Evolutionary conservation across 1,140 invertebrate genomes (phyloP).

Genomic region (Temnothorax nylanderi): DNA sequence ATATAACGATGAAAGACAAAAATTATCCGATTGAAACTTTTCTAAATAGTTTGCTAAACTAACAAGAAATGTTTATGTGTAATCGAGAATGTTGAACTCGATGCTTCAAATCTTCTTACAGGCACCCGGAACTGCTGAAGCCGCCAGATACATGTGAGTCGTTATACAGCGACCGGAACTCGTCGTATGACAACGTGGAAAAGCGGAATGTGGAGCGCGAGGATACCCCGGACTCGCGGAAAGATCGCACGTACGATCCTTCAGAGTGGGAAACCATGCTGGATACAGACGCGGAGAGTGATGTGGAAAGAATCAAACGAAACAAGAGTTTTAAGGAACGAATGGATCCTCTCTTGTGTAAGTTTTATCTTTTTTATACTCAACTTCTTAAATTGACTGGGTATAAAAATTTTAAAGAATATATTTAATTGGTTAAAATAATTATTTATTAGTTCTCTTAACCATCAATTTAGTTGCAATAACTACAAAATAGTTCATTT

Average conservation of each 20-base stretch:
- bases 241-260: constrained; percentile 78
- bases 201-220: constrained; percentile 77
- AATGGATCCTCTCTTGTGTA: constrained; percentile 90
- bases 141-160: constrained; percentile 80
- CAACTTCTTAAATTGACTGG: not conserved
- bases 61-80: not conserved
- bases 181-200: constrained; percentile 92
- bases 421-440: too few relatives aligned
- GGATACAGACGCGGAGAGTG: constrained; percentile 81
- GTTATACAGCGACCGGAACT: constrained; percentile 87
- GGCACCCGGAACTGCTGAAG: constrained; percentile 84
- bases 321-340: constrained; percentile 91
- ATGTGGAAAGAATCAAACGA: constrained; percentile 85
- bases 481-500: too few relatives aligned
- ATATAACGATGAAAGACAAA: not conserved
- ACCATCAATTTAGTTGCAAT: too few relatives aligned
- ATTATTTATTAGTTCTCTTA: too few relatives aligned
- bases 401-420: too few relatives aligned
- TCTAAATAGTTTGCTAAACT: not conserved
- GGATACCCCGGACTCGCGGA: constrained; percentile 76
- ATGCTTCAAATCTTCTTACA: constrained; percentile 39
- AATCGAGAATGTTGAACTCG: not conserved
- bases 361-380: constrained; percentile 77
- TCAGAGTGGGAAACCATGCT: constrained; percentile 83
- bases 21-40: not conserved